Percentiles rank a stretch among this genome's conserved stretches.
phyloP scores from a whole-genome alignment of 2,113 vertebrate genomes.

The Dicentrarchus labrax region DNA sequence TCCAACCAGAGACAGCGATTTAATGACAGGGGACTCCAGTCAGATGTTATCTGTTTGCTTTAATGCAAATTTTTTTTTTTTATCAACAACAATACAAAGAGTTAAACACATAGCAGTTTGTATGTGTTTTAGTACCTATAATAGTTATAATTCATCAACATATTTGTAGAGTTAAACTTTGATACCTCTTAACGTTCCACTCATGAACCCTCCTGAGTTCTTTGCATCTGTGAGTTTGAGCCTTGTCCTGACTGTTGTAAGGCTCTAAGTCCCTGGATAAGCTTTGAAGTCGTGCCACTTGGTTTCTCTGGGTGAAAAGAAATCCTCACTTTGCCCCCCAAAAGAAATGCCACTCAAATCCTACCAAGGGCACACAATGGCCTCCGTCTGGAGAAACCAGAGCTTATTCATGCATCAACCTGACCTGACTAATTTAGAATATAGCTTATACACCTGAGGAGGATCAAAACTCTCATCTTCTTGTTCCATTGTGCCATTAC shows the following conservation, averaged over 20 bases:
- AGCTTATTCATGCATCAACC: constrained; percentile 55
- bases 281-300: constrained; percentile 83
- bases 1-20: constrained; percentile 22
- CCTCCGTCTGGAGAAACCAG: constrained; percentile 49
- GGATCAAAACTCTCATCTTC: constrained; percentile 3
- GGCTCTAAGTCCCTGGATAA: constrained; percentile 68
- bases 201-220: constrained; percentile 39
- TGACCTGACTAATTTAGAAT: constrained; percentile 23
- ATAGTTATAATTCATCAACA: constrained; percentile 19
- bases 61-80: neutral
- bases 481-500: neutral
- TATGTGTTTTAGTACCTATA: neutral
- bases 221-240: constrained; percentile 52
- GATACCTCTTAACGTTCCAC: constrained; percentile 34
- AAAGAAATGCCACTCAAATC: constrained; percentile 75
- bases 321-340: constrained; percentile 66
- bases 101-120: neutral
- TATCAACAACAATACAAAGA: neutral
- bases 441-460: constrained; percentile 35
- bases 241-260: constrained; percentile 52
- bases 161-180: constrained; percentile 44
- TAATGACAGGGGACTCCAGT: constrained; percentile 16
- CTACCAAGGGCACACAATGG: constrained; percentile 67
- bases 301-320: constrained; percentile 79
- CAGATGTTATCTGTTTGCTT: constrained; percentile 16